phyloP scores from a whole-genome alignment of 2,888 invertebrate species.

The Neuroscelio doddi region DNA sequence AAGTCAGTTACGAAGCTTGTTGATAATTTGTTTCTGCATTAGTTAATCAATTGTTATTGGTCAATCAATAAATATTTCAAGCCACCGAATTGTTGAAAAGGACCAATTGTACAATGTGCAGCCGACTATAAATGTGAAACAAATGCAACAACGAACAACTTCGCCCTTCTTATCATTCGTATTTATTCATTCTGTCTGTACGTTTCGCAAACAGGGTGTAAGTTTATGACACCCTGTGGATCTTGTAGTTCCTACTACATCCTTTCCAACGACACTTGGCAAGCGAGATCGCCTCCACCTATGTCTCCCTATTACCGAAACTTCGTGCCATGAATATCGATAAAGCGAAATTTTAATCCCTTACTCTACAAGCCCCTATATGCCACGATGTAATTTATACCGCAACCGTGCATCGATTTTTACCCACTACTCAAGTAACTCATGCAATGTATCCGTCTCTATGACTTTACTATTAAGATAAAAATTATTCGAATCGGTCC shows the following conservation, averaged over 20 bases:
- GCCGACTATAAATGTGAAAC: too few species aligned
- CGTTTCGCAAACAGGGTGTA: conserved; percentile 18
- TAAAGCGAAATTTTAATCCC: conserved; percentile 45
- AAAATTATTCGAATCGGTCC: too few species aligned
- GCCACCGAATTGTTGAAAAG: too few species aligned
- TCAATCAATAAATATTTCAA: too few species aligned
- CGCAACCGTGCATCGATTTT: conserved; percentile 36
- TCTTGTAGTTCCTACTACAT: conserved; percentile 40
- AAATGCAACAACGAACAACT: too few species aligned
- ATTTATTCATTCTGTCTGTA: conserved; percentile 35
- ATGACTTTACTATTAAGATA: too few species aligned
- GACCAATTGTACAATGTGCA: too few species aligned
- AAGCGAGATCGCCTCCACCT: conserved; percentile 33
- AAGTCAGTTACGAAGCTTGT: too few species aligned
- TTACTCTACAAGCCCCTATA: background rate
- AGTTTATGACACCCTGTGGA: conserved; percentile 38
- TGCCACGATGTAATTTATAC: conserved; percentile 30
- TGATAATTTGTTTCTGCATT: too few species aligned
- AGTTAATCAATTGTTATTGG: too few species aligned
- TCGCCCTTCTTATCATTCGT: conserved; percentile 5
- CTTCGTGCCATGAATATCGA: conserved; percentile 47
- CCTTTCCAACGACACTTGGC: conserved; percentile 32
- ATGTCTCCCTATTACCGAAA: conserved; percentile 45
- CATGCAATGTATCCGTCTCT: too few species aligned
- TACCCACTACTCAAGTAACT: background rate